These are phyloP conservation scores for Callitettix versicolor DNA, from an alignment of 1,140 invertebrate genomes.

Conservation along the genomic window DNA sequence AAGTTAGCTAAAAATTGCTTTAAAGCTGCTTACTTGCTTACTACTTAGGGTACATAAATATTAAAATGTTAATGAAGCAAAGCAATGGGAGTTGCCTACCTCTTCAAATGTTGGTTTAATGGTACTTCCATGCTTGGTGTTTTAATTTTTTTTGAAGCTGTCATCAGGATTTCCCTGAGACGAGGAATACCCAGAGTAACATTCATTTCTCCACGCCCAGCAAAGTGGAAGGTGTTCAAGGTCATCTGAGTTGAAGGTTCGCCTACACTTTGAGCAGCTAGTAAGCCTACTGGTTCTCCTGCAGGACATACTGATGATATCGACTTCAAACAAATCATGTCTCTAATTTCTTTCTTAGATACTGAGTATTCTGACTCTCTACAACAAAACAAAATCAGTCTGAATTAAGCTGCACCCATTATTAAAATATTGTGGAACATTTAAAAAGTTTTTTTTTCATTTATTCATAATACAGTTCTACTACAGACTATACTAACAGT, in stretches of 20 bases:
- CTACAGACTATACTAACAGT: no score
- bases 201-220: constrained; percentile 99
- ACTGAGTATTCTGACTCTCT: no score
- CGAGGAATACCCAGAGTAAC: constrained; percentile 96
- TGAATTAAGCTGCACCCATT: no score
- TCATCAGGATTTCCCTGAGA: constrained; percentile 93
- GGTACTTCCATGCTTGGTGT: constrained; percentile 95
- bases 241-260: constrained; percentile 99
- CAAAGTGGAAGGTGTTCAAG: constrained; percentile 98
- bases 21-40: no score
- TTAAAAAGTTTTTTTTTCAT: no score
- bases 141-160: constrained; percentile 78
- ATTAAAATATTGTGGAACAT: no score
- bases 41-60: no score
- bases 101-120: constrained; percentile 42
- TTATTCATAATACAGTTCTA: no score
- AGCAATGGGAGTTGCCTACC: no score
- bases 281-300: constrained; percentile 90
- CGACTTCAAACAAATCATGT: constrained; percentile 66
- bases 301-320: constrained; percentile 69
- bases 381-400: no score
- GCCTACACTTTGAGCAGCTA: constrained; percentile 92
- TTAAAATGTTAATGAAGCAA: no score
- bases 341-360: constrained; percentile 37
- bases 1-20: no score